Base-by-base conservation (phyloP, 2,797 vertebrate genomes). In the Gouania willdenowi region DNA sequence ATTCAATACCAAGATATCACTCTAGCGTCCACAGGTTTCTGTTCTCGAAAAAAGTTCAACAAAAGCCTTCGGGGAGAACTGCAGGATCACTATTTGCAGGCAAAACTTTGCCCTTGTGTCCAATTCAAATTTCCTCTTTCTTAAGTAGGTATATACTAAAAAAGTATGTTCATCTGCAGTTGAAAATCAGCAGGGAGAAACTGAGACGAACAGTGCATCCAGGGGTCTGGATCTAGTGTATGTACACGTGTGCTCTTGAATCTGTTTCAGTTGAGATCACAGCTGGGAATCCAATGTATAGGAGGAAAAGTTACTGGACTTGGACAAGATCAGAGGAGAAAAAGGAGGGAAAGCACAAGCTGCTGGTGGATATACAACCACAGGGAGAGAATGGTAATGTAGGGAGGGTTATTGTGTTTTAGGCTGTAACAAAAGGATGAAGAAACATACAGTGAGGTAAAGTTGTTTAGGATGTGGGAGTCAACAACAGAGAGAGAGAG, bases 361-460 rank as follows among this genome's bases (percentile, higher is more conserved):
- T 61, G 73, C 79, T 63, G 50, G 64, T 62, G 38, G 77, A 82
- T 80, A 81, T 82, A 76, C 49, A 60, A 27, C 66, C 54, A 26
- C 53, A 50, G 43, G 45, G 62, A 67, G 55, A 53, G 50, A 25
- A 27, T 45, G 26, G 26, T 26, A 26, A 14, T 11, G 35, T 55
- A n/a, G 48, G 37, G 31, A 46, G 46, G 60, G 33, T 41, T 22
- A 40, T n/a, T 23, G 30, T 2, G 14, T 69, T n/a, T n/a, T n/a
- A n/a, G n/a, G n/a, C n/a, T n/a, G n/a, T n/a, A n/a, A n/a, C n/a
- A n/a, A n/a, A n/a, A n/a, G n/a, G n/a, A n/a, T n/a, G n/a, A n/a
- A n/a, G n/a, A n/a, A n/a, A n/a, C n/a, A n/a, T n/a, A n/a, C n/a
- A n/a, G n/a, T n/a, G n/a, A n/a, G n/a, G n/a, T n/a, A n/a, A n/a